Evolutionary conservation across 2,888 invertebrate species (phyloP).

Genomic region (Heliconius hortense): DNA sequence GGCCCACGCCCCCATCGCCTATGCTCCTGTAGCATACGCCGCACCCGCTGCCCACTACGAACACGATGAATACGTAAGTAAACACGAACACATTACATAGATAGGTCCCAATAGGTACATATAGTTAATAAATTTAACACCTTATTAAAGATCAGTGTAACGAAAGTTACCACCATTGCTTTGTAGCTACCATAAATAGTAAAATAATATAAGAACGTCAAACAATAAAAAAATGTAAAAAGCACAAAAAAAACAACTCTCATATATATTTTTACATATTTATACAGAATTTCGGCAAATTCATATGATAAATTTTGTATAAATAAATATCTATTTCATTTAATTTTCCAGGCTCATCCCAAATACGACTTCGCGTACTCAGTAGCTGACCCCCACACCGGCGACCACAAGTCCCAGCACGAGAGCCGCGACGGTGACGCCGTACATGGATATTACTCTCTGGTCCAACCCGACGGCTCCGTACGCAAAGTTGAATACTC

Average conservation of each 20-base stretch:
- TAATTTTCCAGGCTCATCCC: constrained; percentile 50
- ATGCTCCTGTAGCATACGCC: constrained; percentile 42
- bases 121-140: neutral
- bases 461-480: constrained; percentile 71
- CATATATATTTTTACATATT: too few relatives aligned
- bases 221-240: neutral
- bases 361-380: constrained; percentile 67
- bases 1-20: constrained; percentile 47
- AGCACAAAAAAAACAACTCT: too few relatives aligned
- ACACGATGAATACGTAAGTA: constrained; percentile 51
- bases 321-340: neutral
- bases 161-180: neutral
- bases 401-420: constrained; percentile 73
- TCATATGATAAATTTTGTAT: neutral
- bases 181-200: neutral
- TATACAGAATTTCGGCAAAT: too few relatives aligned
- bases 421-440: constrained; percentile 67
- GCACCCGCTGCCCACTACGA: constrained; percentile 51
- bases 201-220: neutral
- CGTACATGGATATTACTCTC: constrained; percentile 79
- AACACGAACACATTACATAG: neutral
- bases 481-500: constrained; percentile 70
- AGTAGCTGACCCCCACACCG: constrained; percentile 73
- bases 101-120: neutral
- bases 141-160: neutral